Percentiles rank a stretch among this genome's conserved stretches.
Evolutionary conservation across 2,888 invertebrate species (phyloP).

Genomic region (Cryptus viduatorius): DNA sequence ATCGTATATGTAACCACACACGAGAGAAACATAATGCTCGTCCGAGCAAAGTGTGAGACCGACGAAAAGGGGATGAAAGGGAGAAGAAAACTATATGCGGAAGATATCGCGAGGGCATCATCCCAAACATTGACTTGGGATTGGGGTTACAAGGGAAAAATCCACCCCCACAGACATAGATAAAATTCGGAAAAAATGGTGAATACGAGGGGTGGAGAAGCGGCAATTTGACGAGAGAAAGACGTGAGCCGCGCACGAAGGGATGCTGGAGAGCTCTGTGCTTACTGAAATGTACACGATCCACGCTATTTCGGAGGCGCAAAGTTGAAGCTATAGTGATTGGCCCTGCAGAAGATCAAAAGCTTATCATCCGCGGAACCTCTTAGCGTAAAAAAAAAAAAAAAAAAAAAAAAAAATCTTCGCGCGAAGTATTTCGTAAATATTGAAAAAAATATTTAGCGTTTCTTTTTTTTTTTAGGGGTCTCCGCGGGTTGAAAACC

Average conservation of each 20-base stretch:
- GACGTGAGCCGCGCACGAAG: constrained; percentile 1
- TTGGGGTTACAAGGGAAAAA: neutral
- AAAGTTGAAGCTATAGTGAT: constrained; percentile 29
- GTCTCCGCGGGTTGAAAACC: too few relatives aligned
- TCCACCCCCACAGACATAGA: neutral
- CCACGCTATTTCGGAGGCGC: constrained; percentile 28
- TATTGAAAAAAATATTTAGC: too few relatives aligned
- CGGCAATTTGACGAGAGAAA: constrained; percentile 9
- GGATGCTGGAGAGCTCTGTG: neutral
- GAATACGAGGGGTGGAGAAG: neutral
- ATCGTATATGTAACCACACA: constrained; percentile 37
- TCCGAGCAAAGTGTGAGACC: constrained; percentile 20
- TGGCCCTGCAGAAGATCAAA: neutral
- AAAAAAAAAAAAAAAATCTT: too few relatives aligned
- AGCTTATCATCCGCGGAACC: neutral
- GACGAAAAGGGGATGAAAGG: constrained; percentile 17
- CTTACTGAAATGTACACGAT: constrained; percentile 34
- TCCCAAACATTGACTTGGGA: constrained; percentile 35
- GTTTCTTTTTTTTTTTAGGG: too few relatives aligned
- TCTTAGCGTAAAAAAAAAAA: neutral
- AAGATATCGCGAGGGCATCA: constrained; percentile 56
- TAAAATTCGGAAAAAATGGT: constrained; percentile 38
- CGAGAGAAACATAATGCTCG: constrained; percentile 50
- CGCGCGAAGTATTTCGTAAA: too few relatives aligned
- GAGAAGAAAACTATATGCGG: constrained; percentile 48